These are phyloP conservation scores for Psylliodes chrysocephalus DNA, from an alignment of 2,888 invertebrate genomes.

Conservation along the genomic window DNA sequence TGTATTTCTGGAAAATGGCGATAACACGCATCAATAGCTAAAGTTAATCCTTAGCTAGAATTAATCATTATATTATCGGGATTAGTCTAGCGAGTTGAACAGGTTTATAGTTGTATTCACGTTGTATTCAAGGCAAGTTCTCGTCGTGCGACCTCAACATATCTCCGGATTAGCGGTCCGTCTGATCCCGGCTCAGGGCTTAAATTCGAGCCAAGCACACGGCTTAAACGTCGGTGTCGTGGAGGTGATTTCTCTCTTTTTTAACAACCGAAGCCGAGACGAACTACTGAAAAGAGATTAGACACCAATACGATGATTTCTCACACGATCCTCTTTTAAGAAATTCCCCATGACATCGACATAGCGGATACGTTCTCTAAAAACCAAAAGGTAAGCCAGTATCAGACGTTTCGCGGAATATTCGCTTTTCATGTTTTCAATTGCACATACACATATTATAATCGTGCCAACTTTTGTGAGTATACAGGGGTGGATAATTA, in stretches of 20 bases:
- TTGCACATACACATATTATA: too few relatives aligned
- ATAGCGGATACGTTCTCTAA: neutral
- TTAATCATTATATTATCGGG: conserved; percentile 64
- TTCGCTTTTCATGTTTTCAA: too few relatives aligned
- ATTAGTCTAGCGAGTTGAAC: conserved; percentile 60
- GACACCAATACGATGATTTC: conserved; percentile 22
- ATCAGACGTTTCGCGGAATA: neutral
- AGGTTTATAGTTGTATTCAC: conserved; percentile 57
- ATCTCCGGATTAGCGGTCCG: conserved; percentile 74
- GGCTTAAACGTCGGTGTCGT: conserved; percentile 52
- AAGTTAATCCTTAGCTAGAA: conserved; percentile 62
- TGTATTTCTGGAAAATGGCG: conserved; percentile 59
- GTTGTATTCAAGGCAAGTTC: conserved; percentile 46
- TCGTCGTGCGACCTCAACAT: conserved; percentile 72
- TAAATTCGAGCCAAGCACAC: conserved; percentile 52
- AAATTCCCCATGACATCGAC: neutral
- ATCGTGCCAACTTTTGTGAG: too few relatives aligned
- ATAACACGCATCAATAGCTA: conserved; percentile 65
- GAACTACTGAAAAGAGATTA: conserved; percentile 26
- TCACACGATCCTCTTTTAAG: conserved; percentile 3
- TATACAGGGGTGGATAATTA: too few relatives aligned
- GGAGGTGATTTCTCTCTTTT: conserved; percentile 56
- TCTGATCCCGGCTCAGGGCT: conserved; percentile 59
- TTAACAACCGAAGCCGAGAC: conserved; percentile 24
- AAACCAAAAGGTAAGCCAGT: neutral